Evolutionary conservation across 2,888 invertebrate genomes (phyloP), one percentile per base, ranked within the genome.

Genomic region (Poecilobothrus nobilitatus): DNA sequence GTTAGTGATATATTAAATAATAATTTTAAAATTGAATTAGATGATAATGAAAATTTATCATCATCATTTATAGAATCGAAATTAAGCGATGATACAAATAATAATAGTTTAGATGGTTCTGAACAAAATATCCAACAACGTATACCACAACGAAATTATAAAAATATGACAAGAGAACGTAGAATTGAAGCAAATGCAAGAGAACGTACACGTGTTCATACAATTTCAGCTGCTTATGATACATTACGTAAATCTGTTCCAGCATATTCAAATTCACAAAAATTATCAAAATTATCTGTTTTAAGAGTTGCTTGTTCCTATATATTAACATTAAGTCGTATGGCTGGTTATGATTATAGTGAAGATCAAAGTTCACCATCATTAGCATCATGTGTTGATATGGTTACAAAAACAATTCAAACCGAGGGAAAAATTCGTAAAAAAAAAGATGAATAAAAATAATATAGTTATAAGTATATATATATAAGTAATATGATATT

Each of bases 211-310:
- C 84, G 96, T 67, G 96, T 97, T 0, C 96, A 97, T 80, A 96
- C 96, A 1, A 97, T 97, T 73, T 95, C 95, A 76, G 95, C 95
- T 0, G 96, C 96, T 0, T 97, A 96, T 79, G 96, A 97, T 73
- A 94, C 92, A 0, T 83, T 97, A 12, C 85, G 96, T 65, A 84
- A 86, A 70, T 86, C 94, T 0, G 91, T 97, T 64, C 96, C 96
- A 3, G 89, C 95, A 0, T 96, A 95, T 80, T 94, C 95, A 63
- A 91, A 94, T 79, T 92, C 94, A 78, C 95, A 95, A 82, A 95
- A 96, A 82, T 86, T 97, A 33, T 95, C 95, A 1, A 97, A 97
- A 78, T 82, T 97, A 67, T 95, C 95, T 1, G 95, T 97, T 20
- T 81, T 97, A 71, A 87, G 95, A 82, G 94, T 96, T 79, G 95